Base-by-base conservation (phyloP, 2,113 vertebrate species). In the Sinocyclocheilus rhinocerous region DNA sequence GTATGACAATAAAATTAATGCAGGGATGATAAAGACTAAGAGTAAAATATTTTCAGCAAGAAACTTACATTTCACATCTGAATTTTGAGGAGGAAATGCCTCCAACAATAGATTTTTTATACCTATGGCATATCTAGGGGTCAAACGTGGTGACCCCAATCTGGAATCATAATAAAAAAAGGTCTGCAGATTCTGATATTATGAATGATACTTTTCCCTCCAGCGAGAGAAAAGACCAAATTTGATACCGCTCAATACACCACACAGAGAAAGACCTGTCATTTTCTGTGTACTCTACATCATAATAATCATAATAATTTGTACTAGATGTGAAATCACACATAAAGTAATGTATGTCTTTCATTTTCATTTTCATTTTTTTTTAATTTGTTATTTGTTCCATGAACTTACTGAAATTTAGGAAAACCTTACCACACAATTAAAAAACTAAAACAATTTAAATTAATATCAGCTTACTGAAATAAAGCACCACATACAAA, bases 131-230 rank as follows among this genome's bases (percentile, higher is more conserved):
- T 85, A 91, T 86, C 91, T 93, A 80, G 81, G 88, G 84, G 89
- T 80, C 22, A 76, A 88, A 73, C 52, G 8, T 16, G 42, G 61
- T 90, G 91, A 94, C 91, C 92, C 91, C 92, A 92, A 92, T 93
- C 90, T 94, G 92, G 87, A 90, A 89, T 92, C 91, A 91, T 90
- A 84, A 92, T 91, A 90, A 90, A 93, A 90, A 93, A 90, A 92
- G 91, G 89, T 89, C 90, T 86, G 88, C 89, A 85, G 87, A 92
- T 90, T 87, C 85, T 87, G 92, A 92, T 93, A 93, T 93, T 93
- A 92, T 90, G 87, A 92, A 90, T 90, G 90, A 88, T 69, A 33
- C 26, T 69, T 6, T 69, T 9, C 26, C 65, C 26, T 67, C 2
- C 2, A 12, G 26, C 13, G 29, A 29, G 13, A 67, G 26, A 29